These are phyloP conservation scores for Eupelmus urozonus DNA, from an alignment of 2,888 invertebrate genomes.

Conservation along the genomic window DNA sequence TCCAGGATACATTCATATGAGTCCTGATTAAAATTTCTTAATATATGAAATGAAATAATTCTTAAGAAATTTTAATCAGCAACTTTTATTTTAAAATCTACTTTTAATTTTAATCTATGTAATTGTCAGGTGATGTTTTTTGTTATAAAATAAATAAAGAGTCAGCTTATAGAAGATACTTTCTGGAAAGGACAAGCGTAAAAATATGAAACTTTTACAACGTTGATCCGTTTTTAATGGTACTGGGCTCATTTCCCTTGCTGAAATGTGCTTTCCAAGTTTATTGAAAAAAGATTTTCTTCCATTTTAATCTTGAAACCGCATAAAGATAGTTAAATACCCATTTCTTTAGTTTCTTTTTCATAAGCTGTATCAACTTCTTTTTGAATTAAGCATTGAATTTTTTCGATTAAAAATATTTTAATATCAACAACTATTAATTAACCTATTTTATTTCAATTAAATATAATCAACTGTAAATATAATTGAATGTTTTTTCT, in stretches of 20 bases:
- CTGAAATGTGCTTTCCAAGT: slow-evolving; percentile 18
- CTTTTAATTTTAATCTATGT: no score
- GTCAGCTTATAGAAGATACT: not conserved
- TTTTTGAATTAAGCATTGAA: no score
- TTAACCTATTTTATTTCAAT: no score
- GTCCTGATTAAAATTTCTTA: slow-evolving; percentile 39
- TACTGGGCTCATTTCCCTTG: slow-evolving; percentile 37
- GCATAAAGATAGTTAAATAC: slow-evolving; percentile 27
- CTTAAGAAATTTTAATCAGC: no score
- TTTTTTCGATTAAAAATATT: no score
- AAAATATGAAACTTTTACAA: slow-evolving; percentile 48
- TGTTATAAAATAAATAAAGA: no score
- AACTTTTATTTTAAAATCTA: no score
- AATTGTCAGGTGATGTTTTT: no score
- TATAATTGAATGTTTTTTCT: no score
- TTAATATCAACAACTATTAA: no score
- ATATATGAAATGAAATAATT: slow-evolving; percentile 10
- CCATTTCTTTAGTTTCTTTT: slow-evolving; percentile 1
- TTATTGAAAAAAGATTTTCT: slow-evolving; percentile 45
- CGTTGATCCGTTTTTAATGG: slow-evolving; percentile 48
- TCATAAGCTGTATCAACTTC: slow-evolving; percentile 1
- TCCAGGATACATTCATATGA: slow-evolving; percentile 7
- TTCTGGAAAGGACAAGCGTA: slow-evolving; percentile 8
- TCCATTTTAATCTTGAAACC: slow-evolving; percentile 36
- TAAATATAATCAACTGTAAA: no score